These are phyloP conservation scores for Lithophane semibrunnea DNA, from an alignment of 2,888 invertebrate genomes.

Conservation along the genomic window DNA sequence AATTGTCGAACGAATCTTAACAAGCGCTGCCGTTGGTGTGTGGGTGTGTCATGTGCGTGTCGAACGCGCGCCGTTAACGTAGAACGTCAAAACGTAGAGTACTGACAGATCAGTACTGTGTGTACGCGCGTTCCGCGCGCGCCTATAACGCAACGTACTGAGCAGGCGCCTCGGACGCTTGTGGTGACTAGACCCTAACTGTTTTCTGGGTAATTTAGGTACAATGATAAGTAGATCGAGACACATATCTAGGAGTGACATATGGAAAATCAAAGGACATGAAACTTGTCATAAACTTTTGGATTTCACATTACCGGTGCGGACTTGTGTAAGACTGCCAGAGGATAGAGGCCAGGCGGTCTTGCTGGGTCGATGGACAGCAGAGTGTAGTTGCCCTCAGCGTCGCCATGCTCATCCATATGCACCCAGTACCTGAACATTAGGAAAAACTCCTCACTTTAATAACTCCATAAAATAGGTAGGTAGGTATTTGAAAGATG, in stretches of 20 bases:
- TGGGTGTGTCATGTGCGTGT: too few relatives aligned
- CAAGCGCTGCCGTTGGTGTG: too few relatives aligned
- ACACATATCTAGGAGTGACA: background rate
- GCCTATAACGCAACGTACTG: too few relatives aligned
- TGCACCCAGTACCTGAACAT: slow-evolving; percentile 95
- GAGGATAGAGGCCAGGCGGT: slow-evolving; percentile 94
- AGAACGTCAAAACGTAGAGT: too few relatives aligned
- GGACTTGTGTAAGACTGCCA: slow-evolving; percentile 92
- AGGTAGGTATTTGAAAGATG: background rate
- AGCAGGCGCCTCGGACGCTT: too few relatives aligned
- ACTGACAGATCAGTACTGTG: too few relatives aligned
- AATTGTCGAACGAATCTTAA: too few relatives aligned
- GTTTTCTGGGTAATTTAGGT: background rate
- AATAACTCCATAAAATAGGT: background rate
- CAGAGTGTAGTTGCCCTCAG: slow-evolving; percentile 98
- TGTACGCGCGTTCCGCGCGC: too few relatives aligned
- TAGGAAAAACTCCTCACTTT: background rate
- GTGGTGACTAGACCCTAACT: background rate
- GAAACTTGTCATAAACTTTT: background rate
- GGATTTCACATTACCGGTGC: slow-evolving; percentile 92
- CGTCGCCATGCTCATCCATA: slow-evolving; percentile 97
- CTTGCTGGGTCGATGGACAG: slow-evolving; percentile 90
- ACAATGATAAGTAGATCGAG: background rate
- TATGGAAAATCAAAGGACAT: background rate
- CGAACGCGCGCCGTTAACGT: too few relatives aligned